These are phyloP conservation scores for Agonopterix alstromeriana DNA, from an alignment of 2,888 invertebrate species.

Conservation along the genomic window DNA sequence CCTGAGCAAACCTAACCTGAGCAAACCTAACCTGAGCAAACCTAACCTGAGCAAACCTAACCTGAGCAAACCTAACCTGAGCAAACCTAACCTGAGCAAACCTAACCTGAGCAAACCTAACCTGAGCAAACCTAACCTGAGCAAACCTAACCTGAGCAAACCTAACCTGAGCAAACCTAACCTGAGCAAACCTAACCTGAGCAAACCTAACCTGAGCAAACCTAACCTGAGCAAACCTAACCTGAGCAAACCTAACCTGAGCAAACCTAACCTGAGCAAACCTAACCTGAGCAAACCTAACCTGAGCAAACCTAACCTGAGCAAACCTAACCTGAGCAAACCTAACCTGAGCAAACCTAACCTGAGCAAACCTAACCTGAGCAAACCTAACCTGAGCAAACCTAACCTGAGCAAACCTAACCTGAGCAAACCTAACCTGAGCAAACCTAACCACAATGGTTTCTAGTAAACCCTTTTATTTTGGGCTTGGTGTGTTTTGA, in stretches of 20 bases:
- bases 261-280: constrained; percentile 6
- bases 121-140: constrained; percentile 5
- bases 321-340: neutral
- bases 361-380: too few relatives aligned
- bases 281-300: constrained; percentile 5
- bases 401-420: too few relatives aligned
- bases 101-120: constrained; percentile 3
- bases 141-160: constrained; percentile 8
- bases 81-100: constrained; percentile 4
- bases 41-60: constrained; percentile 7
- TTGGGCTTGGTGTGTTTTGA: too few relatives aligned
- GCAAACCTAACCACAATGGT: too few relatives aligned
- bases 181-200: constrained; percentile 8
- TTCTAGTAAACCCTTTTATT: too few relatives aligned
- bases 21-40: constrained; percentile 7
- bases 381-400: too few relatives aligned
- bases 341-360: too few relatives aligned
- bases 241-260: constrained; percentile 5
- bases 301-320: constrained; percentile 1
- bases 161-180: constrained; percentile 7
- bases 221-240: constrained; percentile 7
- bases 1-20: neutral
- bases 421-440: too few relatives aligned
- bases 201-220: constrained; percentile 9
- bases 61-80: constrained; percentile 7